Evolutionary conservation across 1,140 invertebrate species (phyloP).

Genomic region (Pseudomyrmex gracilis): DNA sequence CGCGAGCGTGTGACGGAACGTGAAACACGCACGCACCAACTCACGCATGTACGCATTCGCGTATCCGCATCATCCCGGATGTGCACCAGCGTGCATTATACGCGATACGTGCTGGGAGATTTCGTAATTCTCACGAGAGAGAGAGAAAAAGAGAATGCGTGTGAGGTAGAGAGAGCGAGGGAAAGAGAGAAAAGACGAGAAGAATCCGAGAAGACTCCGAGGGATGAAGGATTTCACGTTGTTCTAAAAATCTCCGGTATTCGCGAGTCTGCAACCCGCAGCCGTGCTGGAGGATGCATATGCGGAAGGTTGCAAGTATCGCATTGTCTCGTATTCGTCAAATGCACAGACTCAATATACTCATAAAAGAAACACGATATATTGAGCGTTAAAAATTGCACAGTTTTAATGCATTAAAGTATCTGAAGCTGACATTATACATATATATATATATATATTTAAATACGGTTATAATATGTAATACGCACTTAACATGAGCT

Average conservation of each 20-base stretch:
- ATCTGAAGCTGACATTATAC: too few relatives aligned
- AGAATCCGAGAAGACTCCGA: slow-evolving; percentile 35
- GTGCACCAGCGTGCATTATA: slow-evolving; percentile 46
- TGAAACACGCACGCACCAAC: slow-evolving; percentile 42
- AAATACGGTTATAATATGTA: not conserved
- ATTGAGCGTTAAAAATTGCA: not conserved
- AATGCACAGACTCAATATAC: slow-evolving; percentile 1
- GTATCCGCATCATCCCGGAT: slow-evolving; percentile 54
- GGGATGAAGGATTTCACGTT: slow-evolving; percentile 49
- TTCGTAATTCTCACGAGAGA: slow-evolving; percentile 55
- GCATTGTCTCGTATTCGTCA: slow-evolving; percentile 27
- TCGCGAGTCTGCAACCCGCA: slow-evolving; percentile 36
- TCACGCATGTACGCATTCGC: slow-evolving; percentile 32
- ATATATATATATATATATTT: not conserved
- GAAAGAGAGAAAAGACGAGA: slow-evolving; percentile 9
- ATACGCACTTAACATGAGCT: not conserved
- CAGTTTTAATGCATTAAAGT: too few relatives aligned
- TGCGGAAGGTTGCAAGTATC: slow-evolving; percentile 6
- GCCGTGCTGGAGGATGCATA: slow-evolving; percentile 15
- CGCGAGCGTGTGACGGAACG: slow-evolving; percentile 34
- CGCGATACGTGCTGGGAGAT: slow-evolving; percentile 54
- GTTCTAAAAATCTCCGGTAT: slow-evolving; percentile 59
- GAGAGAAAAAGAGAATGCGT: not conserved
- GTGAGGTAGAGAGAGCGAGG: not conserved
- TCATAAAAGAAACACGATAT: not conserved